Evolutionary conservation across 2,888 invertebrate genomes (phyloP), one percentile per base, ranked within the genome.

Genomic region (Brachycybe producta): DNA sequence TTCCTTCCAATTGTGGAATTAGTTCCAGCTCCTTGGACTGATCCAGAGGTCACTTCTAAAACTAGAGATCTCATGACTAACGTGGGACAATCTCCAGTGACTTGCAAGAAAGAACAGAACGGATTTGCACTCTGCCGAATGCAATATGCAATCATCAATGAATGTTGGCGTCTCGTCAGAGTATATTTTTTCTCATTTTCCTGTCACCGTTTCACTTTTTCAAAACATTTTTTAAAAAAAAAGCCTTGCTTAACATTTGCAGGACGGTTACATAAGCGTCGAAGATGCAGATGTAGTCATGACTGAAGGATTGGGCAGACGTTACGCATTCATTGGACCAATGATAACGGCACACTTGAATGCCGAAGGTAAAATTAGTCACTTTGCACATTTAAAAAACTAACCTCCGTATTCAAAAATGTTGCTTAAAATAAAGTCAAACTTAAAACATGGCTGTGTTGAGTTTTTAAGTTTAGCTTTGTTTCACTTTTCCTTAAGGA

Each of bases 311-410:
- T 75, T 97, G 34, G 95, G 94, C 11, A 84, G 87, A 77, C 76
- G 95, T 43, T 97, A 95, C 64, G 94, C 94, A 5, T 95, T 95
- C 70, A 74, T 94, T 53, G 97, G 97, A 2, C 84, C 91, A 0
- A 70, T 94, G 55, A 92, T 94, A 72, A 90, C 91, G 0, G 85
- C 87, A 0, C 92, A 92, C 68, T 74, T 95, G 53, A 97, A 97
- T 66, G 92, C 94, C 11, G 85, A 88, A 68, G 91, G 91, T 70
- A 59, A 49, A 28, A 35, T 5, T 34, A 8, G 21, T 26, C n/a
- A 7, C 17, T 38, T 17, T 8, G 23, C 40, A 13, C 21, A 19
- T 5, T 40, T n/a, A 40, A 19, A 15, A 21, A 4, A 40, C n/a
- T n/a, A n/a, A n/a, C n/a, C n/a, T n/a, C n/a, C n/a, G n/a, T n/a